A percentile compares a stretch with the other conserved stretches of the same genome.
Evolutionary conservation across 2,888 invertebrate species (phyloP).

Genomic region (Acrobeloides nanus): DNA sequence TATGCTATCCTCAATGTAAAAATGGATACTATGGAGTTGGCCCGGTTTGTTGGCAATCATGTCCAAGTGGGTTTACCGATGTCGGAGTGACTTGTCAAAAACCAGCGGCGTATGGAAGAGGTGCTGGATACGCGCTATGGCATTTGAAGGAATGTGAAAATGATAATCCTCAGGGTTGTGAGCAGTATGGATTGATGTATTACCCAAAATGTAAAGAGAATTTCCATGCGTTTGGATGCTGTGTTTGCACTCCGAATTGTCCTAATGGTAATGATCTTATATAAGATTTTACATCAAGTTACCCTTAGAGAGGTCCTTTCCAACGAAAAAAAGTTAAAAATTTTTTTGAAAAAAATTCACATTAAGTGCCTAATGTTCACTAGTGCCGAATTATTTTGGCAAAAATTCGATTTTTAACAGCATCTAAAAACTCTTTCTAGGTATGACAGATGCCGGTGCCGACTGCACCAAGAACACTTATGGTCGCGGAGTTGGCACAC

Average conservation of each 20-base stretch:
- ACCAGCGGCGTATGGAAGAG: neutral
- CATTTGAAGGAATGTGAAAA: neutral
- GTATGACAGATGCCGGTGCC: neutral
- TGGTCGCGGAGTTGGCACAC: neutral
- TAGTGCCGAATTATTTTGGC: neutral
- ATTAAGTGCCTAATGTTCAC: neutral
- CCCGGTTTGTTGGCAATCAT: slow-evolving; percentile 3
- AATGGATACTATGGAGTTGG: slow-evolving; percentile 2
- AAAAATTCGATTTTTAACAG: neutral
- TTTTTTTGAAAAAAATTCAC: too few species aligned
- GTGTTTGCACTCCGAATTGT: too few species aligned
- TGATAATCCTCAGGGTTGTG: neutral
- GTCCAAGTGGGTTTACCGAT: neutral
- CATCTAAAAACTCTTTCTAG: neutral
- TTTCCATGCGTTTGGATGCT: too few species aligned
- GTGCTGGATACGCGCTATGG: neutral
- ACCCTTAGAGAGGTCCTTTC: too few species aligned
- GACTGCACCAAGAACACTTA: slow-evolving; percentile 1
- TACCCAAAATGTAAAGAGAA: slow-evolving; percentile 3
- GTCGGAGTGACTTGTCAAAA: slow-evolving; percentile 1
- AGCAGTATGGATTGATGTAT: neutral
- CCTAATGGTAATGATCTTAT: too few species aligned
- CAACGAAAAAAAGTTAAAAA: too few species aligned
- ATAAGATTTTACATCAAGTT: too few species aligned
- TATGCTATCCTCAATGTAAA: slow-evolving; percentile 2